These are phyloP conservation scores for Leptobrachium leishanense DNA, from an alignment of 2,113 vertebrate genomes.

Conservation along the genomic window DNA sequence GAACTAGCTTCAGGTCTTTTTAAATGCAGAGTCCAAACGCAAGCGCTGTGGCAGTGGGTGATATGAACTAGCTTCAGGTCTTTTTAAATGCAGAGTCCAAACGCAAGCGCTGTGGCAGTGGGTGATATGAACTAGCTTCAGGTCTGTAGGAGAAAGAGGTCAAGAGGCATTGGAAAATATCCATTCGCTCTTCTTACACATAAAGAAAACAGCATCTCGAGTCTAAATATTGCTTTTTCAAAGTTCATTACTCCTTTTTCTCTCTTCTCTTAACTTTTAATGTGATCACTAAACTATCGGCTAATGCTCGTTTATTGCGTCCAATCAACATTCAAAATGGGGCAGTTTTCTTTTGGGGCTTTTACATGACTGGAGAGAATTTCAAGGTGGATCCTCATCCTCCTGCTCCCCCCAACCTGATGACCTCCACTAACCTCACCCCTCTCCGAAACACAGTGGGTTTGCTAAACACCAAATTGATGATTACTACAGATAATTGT, in stretches of 20 bases:
- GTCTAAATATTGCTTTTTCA: not conserved
- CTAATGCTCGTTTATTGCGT: not conserved
- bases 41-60: too few species aligned
- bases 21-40: too few species aligned
- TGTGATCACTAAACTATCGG: slow-evolving; percentile 21
- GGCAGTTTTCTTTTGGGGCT: not conserved
- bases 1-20: too few species aligned
- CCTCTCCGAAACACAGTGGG: too few species aligned
- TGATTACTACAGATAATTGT: slow-evolving; percentile 24
- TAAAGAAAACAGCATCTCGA: not conserved
- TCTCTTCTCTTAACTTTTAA: slow-evolving; percentile 21
- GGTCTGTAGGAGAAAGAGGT: too few species aligned
- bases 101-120: too few species aligned
- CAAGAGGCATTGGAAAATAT: too few species aligned
- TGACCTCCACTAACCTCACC: too few species aligned
- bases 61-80: too few species aligned
- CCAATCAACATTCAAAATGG: slow-evolving; percentile 19
- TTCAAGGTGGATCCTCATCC: not conserved
- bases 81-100: too few species aligned
- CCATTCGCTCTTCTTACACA: not conserved
- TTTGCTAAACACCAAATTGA: not conserved
- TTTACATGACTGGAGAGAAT: slow-evolving; percentile 23
- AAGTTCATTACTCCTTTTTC: slow-evolving; percentile 27
- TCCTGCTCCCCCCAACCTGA: not conserved
- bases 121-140: too few species aligned